Base-by-base conservation (phyloP, 2,113 vertebrate genomes). In the Nasalis larvatus region DNA sequence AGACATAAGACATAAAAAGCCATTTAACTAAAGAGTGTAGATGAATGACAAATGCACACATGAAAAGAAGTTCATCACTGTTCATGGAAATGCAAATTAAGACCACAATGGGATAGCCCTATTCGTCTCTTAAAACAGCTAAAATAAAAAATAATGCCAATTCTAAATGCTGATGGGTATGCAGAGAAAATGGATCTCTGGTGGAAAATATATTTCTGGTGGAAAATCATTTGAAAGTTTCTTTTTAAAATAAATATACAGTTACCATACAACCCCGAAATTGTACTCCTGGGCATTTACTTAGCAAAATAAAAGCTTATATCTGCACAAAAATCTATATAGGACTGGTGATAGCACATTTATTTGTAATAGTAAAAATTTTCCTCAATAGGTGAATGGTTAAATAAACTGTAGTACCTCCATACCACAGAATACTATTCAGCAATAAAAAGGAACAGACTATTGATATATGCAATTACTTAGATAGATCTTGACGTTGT, bases 281-380 rank as follows among this genome's bases (percentile, higher is more conserved):
- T 58, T 95, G 6, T 40, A 54, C 14, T 84, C 60, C 71, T 37
- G 32, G 42, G 37, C 40, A 82, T 90, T 93, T 81, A 49, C 17
- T 60, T 49, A 93, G 63, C 85, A 45, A 80, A 96, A 88, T 54
- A 78, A 91, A 87, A 87, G 68, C 11, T 23, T 45, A 21, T 9
- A 7, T 81, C 45, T 68, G 37, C 7, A 73, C 45, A 73, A 56
- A 78, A 92, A 71, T 71, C 7, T 47, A 25, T 45, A 76, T 69
- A 5, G 68, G 49, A n/a, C 27, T 87, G 8, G 49, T 81, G 58
- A 42, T 16, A 93, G 30, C 5, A 32, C 49, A 56, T 54, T 84
- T 92, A 63, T 35, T 92, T 93, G 35, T 58, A 96, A 81, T 74
- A 85, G 27, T 56, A 35, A 85, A 85, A 86, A 45, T 84, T 25